phyloP scores from a whole-genome alignment of 1,140 invertebrate species.

The Wasmannia auropunctata region DNA sequence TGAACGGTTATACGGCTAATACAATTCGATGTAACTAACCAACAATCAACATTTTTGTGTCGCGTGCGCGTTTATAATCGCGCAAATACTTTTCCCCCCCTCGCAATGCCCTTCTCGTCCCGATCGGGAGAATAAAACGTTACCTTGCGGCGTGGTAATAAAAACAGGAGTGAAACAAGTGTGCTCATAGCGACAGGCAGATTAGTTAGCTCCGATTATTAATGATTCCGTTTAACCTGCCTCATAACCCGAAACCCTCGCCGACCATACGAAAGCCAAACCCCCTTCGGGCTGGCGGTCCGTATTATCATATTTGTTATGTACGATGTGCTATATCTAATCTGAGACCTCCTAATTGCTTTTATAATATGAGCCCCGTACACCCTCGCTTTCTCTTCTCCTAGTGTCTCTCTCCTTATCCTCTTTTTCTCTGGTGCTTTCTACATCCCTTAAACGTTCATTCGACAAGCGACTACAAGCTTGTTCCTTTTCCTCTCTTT shows the following conservation, averaged over 20 bases:
- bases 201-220: slow-evolving; percentile 85
- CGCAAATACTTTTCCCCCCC: not conserved
- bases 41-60: not conserved
- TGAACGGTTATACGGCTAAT: not conserved
- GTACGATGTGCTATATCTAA: slow-evolving; percentile 85
- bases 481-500: slow-evolving; percentile 41
- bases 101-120: not conserved
- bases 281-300: slow-evolving; percentile 79
- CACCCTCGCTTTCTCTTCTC: slow-evolving; percentile 29
- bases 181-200: slow-evolving; percentile 85
- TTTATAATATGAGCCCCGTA: slow-evolving; percentile 81
- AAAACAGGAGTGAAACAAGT: slow-evolving; percentile 83
- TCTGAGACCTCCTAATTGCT: slow-evolving; percentile 84
- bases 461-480: slow-evolving; percentile 44
- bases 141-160: slow-evolving; percentile 75
- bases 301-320: slow-evolving; percentile 86
- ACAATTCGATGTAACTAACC: not conserved
- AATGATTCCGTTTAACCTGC: slow-evolving; percentile 86
- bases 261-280: slow-evolving; percentile 72
- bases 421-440: slow-evolving; percentile 39
- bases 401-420: not conserved
- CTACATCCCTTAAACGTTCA: slow-evolving; percentile 71
- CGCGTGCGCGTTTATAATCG: not conserved
- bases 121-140: slow-evolving; percentile 72
- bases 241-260: slow-evolving; percentile 75